These are phyloP conservation scores for Phrynocephalus guinanensis DNA, from an alignment of 2,797 vertebrate genomes.

Conservation along the genomic window DNA sequence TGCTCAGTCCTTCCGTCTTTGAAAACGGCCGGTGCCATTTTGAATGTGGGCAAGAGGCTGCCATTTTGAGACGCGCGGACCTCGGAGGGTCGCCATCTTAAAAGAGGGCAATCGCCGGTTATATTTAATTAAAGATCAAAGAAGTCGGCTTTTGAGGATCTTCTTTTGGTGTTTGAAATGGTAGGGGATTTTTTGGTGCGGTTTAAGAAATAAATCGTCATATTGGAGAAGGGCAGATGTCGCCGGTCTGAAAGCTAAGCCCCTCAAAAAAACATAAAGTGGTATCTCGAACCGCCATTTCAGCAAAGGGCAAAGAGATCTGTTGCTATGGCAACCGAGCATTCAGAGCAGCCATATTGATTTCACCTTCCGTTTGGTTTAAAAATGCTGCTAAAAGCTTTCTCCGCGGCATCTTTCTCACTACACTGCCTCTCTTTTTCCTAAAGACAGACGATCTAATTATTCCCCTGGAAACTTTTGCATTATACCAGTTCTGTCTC, in stretches of 20 bases:
- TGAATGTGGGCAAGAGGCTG: slow-evolving; percentile 15
- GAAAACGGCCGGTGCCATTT: not conserved
- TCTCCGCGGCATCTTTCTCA: not conserved
- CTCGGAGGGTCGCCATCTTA: not conserved
- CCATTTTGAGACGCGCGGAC: not conserved
- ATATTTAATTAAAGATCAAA: not conserved
- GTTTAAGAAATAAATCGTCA: not conserved
- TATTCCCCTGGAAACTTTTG: not conserved
- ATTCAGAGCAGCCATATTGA: not conserved
- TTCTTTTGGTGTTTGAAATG: not conserved
- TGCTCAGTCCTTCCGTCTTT: not conserved
- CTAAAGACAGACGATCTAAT: not conserved
- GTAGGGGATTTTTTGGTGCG: not conserved
- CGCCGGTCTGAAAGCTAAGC: no score
- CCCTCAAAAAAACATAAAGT: no score
- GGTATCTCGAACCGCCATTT: not conserved
- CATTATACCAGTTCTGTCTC: not conserved
- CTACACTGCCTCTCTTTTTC: not conserved
- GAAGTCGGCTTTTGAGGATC: not conserved
- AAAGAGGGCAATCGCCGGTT: slow-evolving; percentile 12
- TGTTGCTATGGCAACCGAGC: slow-evolving; percentile 15
- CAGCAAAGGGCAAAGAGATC: slow-evolving; percentile 19
- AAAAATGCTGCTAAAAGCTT: not conserved
- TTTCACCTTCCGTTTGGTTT: not conserved
- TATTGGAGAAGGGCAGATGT: not conserved